Percentiles rank a stretch among this genome's conserved stretches.
These are phyloP conservation scores for Brachylomia viminalis DNA, from an alignment of 2,888 invertebrate genomes.

Conservation along the genomic window DNA sequence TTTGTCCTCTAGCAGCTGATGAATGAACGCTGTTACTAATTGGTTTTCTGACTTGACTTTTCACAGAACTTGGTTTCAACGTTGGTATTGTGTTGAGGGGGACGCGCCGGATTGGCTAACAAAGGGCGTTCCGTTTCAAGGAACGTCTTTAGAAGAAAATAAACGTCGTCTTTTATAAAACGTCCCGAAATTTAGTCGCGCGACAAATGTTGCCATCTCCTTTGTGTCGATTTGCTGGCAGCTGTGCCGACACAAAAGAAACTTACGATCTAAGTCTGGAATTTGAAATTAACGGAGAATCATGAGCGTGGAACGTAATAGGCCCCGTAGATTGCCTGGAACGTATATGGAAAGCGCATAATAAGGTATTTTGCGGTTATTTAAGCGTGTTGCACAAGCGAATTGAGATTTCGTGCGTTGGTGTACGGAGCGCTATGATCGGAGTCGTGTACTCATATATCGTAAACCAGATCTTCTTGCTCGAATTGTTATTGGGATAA, in stretches of 20 bases:
- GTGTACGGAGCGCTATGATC: slow-evolving; percentile 81
- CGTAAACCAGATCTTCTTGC: slow-evolving; percentile 85
- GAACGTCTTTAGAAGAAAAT: slow-evolving; percentile 82
- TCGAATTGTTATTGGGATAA: slow-evolving; percentile 85
- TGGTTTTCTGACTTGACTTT: slow-evolving; percentile 81
- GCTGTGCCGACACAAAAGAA: slow-evolving; percentile 86
- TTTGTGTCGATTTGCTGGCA: slow-evolving; percentile 85
- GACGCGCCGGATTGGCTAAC: slow-evolving; percentile 76
- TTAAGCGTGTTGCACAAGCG: slow-evolving; percentile 88
- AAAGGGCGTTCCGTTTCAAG: slow-evolving; percentile 86
- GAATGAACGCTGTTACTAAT: slow-evolving; percentile 80
- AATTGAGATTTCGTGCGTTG: slow-evolving; percentile 89
- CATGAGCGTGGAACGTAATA: slow-evolving; percentile 85
- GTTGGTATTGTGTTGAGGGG: slow-evolving; percentile 74
- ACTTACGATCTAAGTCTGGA: slow-evolving; percentile 81
- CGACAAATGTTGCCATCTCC: slow-evolving; percentile 88
- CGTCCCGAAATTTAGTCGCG: slow-evolving; percentile 80
- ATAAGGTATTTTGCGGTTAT: slow-evolving; percentile 90
- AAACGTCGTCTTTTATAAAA: slow-evolving; percentile 85
- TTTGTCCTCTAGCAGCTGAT: slow-evolving; percentile 76
- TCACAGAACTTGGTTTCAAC: slow-evolving; percentile 75
- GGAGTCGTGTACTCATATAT: slow-evolving; percentile 80
- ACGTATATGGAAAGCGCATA: slow-evolving; percentile 90
- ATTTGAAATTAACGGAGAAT: slow-evolving; percentile 87
- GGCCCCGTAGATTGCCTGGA: slow-evolving; percentile 85